Percentiles rank a stretch among this genome's conserved stretches.
Evolutionary conservation across 2,113 vertebrate genomes (phyloP).

Genomic region (Amphiprion percula): DNA sequence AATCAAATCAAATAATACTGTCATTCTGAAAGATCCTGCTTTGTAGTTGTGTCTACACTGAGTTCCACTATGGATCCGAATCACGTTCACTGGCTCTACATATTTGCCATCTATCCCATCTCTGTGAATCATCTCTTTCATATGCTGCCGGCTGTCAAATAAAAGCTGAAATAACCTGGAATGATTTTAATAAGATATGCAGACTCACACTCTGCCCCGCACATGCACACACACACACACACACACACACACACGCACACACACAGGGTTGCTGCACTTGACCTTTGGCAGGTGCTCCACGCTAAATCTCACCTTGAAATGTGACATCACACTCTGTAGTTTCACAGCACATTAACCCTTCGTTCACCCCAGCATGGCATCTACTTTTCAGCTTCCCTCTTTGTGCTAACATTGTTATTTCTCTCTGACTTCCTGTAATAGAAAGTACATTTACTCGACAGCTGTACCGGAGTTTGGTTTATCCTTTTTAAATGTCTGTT

Average conservation of each 20-base stretch:
- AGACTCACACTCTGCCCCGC: slow-evolving; percentile 8
- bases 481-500: too few relatives aligned
- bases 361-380: not conserved
- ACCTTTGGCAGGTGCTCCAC: slow-evolving; percentile 50
- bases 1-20: not conserved
- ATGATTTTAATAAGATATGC: slow-evolving; percentile 55
- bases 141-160: slow-evolving; percentile 3
- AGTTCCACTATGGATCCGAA: slow-evolving; percentile 5
- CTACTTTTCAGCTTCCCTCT: slow-evolving; percentile 16
- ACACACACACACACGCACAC: slow-evolving; percentile 5
- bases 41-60: slow-evolving; percentile 22
- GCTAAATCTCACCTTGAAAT: slow-evolving; percentile 47
- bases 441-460: not conserved
- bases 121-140: not conserved
- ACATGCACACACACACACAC: slow-evolving; percentile 15
- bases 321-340: slow-evolving; percentile 51
- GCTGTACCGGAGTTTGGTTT: not conserved
- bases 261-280: slow-evolving; percentile 21
- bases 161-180: slow-evolving; percentile 38
- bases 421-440: not conserved
- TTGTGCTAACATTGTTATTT: not conserved
- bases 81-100: slow-evolving; percentile 4
- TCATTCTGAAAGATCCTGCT: slow-evolving; percentile 6
- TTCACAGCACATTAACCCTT: slow-evolving; percentile 57
- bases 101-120: slow-evolving; percentile 2